Conservation (phyloP, 2,888 invertebrate species). For the Platypus cylindrus region DNA sequence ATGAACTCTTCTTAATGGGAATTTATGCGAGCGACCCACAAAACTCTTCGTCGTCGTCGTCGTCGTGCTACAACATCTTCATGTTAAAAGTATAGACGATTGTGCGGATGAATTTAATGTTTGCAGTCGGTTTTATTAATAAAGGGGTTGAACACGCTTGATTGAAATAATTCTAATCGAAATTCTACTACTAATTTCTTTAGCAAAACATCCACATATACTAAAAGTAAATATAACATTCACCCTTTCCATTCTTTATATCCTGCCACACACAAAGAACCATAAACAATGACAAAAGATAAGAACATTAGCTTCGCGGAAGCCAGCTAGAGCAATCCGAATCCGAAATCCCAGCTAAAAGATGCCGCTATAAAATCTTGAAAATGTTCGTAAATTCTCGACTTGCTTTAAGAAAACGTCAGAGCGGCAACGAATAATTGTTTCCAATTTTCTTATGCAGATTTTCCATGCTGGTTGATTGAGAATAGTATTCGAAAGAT, state of each 20-base stretch:
- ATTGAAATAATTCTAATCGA: too few relatives aligned
- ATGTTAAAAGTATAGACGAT: too few relatives aligned
- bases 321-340: conserved; percentile 14
- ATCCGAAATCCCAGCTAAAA: conserved; percentile 16
- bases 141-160: too few relatives aligned
- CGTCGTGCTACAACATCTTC: conserved; percentile 26
- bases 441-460: not conserved
- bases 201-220: too few relatives aligned
- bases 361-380: conserved; percentile 15
- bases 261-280: conserved; percentile 11
- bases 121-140: too few relatives aligned
- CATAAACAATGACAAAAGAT: conserved; percentile 15
- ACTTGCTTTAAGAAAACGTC: conserved; percentile 11
- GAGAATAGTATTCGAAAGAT: not conserved
- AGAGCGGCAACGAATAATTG: conserved; percentile 4
- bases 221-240: too few relatives aligned
- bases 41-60: conserved; percentile 15
- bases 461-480: not conserved
- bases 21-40: conserved; percentile 27
- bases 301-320: conserved; percentile 16
- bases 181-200: too few relatives aligned
- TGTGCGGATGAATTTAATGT: too few relatives aligned
- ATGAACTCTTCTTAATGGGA: conserved; percentile 29
- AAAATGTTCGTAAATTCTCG: conserved; percentile 13
- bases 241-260: not conserved